A percentile compares a stretch with the other conserved stretches of the same genome.
These are phyloP conservation scores for Cheilosia scutellata DNA, from an alignment of 2,888 invertebrate species.

Conservation along the genomic window DNA sequence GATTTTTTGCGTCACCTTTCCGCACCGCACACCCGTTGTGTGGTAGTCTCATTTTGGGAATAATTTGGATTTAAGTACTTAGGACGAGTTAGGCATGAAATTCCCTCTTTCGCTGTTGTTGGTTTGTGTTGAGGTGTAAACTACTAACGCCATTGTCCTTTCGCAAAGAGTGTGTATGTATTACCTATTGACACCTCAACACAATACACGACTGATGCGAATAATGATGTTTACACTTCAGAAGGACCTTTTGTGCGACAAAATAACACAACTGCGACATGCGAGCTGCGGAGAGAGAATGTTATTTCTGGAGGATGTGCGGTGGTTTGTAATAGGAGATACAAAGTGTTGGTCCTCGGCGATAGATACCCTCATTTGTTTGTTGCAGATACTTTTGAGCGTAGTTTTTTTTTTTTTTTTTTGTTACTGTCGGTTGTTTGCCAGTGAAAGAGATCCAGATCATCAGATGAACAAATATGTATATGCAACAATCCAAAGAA, in stretches of 20 bases:
- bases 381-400: conserved; percentile 6
- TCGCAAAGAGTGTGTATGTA: conserved; percentile 16
- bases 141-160: conserved; percentile 56
- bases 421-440: conserved; percentile 24
- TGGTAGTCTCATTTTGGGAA: conserved; percentile 54
- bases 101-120: not conserved
- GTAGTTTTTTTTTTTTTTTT: conserved; percentile 31
- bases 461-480: conserved; percentile 68
- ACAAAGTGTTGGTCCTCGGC: conserved; percentile 21
- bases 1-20: conserved; percentile 9
- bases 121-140: conserved; percentile 48
- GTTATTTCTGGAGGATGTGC: conserved; percentile 24
- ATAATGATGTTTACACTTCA: conserved; percentile 75
- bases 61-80: conserved; percentile 72
- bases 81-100: conserved; percentile 51
- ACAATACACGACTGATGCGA: conserved; percentile 55
- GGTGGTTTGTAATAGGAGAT: conserved; percentile 28
- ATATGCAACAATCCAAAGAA: conserved; percentile 55
- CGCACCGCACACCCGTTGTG: conserved; percentile 44
- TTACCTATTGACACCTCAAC: conserved; percentile 69
- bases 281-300: conserved; percentile 13
- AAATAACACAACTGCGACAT: conserved; percentile 44
- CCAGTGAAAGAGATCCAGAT: conserved; percentile 56
- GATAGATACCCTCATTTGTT: conserved; percentile 38
- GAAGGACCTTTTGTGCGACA: conserved; percentile 49